A percentile compares a stretch with the other conserved stretches of the same genome.
Evolutionary conservation across 2,113 vertebrate genomes (phyloP).

Genomic region (Campylomormyrus numenius): DNA sequence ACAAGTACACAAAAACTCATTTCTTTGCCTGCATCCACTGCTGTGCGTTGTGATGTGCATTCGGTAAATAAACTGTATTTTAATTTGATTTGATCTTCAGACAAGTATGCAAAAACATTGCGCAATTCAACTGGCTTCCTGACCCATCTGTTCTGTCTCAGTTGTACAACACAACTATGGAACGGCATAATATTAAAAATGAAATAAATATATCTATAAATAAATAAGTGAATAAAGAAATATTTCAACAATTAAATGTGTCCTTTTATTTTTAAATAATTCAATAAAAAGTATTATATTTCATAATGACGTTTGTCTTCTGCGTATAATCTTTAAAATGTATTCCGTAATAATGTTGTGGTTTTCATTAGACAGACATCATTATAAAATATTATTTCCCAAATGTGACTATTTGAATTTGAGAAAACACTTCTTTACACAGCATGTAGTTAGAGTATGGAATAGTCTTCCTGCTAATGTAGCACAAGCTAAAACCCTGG

Average conservation of each 20-base stretch:
- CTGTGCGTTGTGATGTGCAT: neutral
- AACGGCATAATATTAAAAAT: neutral
- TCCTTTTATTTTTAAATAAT: neutral
- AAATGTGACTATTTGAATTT: no score
- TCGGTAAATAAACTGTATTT: neutral
- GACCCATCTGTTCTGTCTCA: neutral
- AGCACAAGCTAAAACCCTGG: no score
- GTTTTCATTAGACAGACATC: no score
- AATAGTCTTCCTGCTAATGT: no score
- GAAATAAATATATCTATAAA: neutral
- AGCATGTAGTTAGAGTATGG: no score
- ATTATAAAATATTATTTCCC: no score
- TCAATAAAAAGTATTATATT: no score
- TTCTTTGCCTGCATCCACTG: neutral
- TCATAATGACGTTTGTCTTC: no score
- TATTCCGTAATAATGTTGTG: no score
- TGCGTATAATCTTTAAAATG: no score
- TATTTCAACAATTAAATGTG: neutral
- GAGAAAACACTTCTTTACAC: no score
- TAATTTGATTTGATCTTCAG: neutral
- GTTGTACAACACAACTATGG: neutral
- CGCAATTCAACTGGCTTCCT: neutral
- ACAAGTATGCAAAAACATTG: neutral
- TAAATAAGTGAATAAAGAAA: neutral
- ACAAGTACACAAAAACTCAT: neutral